These are phyloP conservation scores for Anthrax anthrax DNA, from an alignment of 2,888 invertebrate genomes.

Conservation along the genomic window DNA sequence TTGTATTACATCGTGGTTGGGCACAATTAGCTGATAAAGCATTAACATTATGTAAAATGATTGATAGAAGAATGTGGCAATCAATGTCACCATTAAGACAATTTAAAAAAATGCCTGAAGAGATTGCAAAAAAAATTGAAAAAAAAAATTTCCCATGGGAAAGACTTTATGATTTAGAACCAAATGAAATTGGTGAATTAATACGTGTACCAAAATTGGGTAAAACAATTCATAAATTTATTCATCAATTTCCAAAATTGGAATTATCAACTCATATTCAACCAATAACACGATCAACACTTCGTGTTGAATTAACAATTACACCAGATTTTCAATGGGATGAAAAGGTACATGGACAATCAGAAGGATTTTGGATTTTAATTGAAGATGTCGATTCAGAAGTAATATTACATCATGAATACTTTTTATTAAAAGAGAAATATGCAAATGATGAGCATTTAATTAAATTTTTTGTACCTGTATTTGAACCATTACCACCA, in stretches of 20 bases:
- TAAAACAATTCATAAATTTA: conserved; percentile 77
- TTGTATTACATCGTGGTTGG: conserved; percentile 87
- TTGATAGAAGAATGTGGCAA: conserved; percentile 98
- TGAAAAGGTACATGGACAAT: conserved; percentile 71
- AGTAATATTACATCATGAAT: conserved; percentile 88
- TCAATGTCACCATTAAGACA: conserved; percentile 96
- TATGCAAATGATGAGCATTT: conserved; percentile 89
- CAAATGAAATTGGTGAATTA: conserved; percentile 89
- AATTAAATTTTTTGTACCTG: conserved; percentile 95
- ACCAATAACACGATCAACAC: conserved; percentile 85
- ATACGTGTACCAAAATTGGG: conserved; percentile 39
- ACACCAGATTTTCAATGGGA: conserved; percentile 99
- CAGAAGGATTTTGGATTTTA: conserved; percentile 78
- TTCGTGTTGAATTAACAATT: conserved; percentile 90
- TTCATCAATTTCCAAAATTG: conserved; percentile 89
- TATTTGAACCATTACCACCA: conserved; percentile 96
- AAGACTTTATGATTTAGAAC: conserved; percentile 87
- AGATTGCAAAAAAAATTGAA: conserved; percentile 92
- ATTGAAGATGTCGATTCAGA: conserved; percentile 81
- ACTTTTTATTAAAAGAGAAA: conserved; percentile 85
- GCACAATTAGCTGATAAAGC: conserved; percentile 95
- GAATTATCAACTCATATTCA: conserved; percentile 95
- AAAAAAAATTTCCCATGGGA: conserved; percentile 95
- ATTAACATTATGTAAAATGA: conserved; percentile 94
- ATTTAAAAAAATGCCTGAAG: conserved; percentile 94